These are phyloP conservation scores for Venustaconcha ellipsiformis DNA, from an alignment of 1,140 invertebrate genomes.

Conservation along the genomic window DNA sequence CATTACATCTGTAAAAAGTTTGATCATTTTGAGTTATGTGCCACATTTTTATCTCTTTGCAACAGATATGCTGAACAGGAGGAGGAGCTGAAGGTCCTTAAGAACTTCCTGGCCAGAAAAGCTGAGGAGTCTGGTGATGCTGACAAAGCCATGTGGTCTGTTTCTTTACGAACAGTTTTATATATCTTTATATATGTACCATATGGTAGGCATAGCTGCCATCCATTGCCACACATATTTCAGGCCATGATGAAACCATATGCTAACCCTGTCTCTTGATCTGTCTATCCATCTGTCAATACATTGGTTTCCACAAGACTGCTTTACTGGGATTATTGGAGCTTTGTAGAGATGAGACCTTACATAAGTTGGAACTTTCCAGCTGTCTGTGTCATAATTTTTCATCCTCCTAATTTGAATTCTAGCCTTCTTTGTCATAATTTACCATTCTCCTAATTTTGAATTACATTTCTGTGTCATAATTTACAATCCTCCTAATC, in stretches of 20 bases:
- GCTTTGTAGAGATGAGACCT: not conserved
- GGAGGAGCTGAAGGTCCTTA: conserved; percentile 53
- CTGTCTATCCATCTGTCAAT: too few relatives aligned
- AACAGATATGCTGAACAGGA: conserved; percentile 55
- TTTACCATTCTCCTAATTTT: too few relatives aligned
- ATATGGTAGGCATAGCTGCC: not conserved
- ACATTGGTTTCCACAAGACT: not conserved
- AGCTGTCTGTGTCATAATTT: not conserved
- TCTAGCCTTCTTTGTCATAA: too few relatives aligned
- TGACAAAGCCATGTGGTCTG: conserved; percentile 59
- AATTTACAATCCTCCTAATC: too few relatives aligned
- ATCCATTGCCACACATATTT: not conserved
- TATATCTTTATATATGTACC: not conserved
- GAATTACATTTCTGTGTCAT: too few relatives aligned
- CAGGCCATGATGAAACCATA: too few relatives aligned
- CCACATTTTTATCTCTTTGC: too few relatives aligned
- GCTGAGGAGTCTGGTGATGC: conserved; percentile 46
- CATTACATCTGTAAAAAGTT: too few relatives aligned
- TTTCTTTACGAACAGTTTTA: not conserved
- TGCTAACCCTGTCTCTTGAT: too few relatives aligned
- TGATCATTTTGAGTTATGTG: too few relatives aligned
- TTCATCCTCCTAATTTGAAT: too few relatives aligned
- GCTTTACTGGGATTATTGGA: not conserved
- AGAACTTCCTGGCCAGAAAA: conserved; percentile 50
- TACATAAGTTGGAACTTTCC: not conserved